These are phyloP conservation scores for Emydura subglobosa DNA, from an alignment of 2,113 vertebrate species.

Conservation along the genomic window DNA sequence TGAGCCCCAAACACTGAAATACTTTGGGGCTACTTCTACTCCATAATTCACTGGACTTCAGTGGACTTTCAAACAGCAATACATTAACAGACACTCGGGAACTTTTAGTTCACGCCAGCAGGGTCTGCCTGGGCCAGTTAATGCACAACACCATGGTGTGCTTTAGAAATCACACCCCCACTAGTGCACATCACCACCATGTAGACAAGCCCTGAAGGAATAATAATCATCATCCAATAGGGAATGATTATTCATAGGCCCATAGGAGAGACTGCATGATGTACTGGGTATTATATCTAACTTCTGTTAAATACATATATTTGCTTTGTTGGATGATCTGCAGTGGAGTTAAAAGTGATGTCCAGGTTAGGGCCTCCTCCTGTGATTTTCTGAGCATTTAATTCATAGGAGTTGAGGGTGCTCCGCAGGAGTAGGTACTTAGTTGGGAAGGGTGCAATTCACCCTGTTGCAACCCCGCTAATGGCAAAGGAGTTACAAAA, in stretches of 20 bases:
- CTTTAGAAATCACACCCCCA: background rate
- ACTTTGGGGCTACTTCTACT: background rate
- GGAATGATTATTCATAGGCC: background rate
- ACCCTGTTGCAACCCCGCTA: background rate
- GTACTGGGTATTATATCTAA: rapidly evolving
- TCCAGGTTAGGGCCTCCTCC: background rate
- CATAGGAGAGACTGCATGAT: background rate
- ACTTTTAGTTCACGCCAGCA: background rate
- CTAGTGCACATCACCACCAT: background rate
- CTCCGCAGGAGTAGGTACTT: background rate
- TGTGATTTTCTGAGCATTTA: background rate
- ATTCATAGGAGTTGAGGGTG: background rate
- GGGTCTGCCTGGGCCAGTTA: background rate
- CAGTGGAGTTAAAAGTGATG: background rate
- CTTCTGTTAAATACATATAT: background rate
- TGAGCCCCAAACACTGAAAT: background rate
- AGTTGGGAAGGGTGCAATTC: background rate
- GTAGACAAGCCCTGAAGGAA: background rate
- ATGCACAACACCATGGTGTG: background rate
- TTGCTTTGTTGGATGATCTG: background rate
- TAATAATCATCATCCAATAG: background rate
- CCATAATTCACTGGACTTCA: background rate
- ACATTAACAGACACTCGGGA: background rate
- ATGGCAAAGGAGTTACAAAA: background rate
- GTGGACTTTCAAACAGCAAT: background rate